Percentiles rank a stretch among this genome's conserved stretches.
These are phyloP conservation scores for Germaria angustata DNA, from an alignment of 2,888 invertebrate species.

Conservation along the genomic window DNA sequence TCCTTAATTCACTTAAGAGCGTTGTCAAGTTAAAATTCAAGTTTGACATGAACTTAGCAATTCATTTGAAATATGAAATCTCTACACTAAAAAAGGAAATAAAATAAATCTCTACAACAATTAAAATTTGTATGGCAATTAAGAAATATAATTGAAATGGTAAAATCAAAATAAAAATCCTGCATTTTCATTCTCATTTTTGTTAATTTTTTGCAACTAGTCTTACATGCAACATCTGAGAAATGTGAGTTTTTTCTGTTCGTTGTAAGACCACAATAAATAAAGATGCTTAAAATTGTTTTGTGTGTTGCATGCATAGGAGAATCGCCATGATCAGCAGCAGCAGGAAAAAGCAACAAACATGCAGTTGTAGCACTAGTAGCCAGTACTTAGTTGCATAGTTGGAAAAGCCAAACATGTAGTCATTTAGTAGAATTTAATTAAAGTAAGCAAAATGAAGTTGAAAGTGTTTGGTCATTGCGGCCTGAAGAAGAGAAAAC, in stretches of 20 bases:
- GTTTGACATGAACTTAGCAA: neutral
- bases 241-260: constrained; percentile 28
- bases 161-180: constrained; percentile 22
- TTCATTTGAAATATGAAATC: neutral
- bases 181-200: neutral
- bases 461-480: constrained; percentile 65
- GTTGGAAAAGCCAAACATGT: constrained; percentile 52
- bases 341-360: neutral
- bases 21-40: no score
- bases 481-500: constrained; percentile 59
- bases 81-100: neutral
- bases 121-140: constrained; percentile 20
- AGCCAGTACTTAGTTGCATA: constrained; percentile 4
- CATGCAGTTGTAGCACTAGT: neutral
- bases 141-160: constrained; percentile 43
- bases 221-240: constrained; percentile 19
- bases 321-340: constrained; percentile 42
- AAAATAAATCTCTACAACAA: constrained; percentile 24
- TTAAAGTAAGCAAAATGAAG: constrained; percentile 66
- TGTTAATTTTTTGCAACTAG: neutral
- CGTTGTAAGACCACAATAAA: constrained; percentile 53
- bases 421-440: constrained; percentile 65
- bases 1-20: neutral
- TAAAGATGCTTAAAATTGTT: constrained; percentile 55
- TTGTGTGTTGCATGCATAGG: constrained; percentile 40